Evolutionary conservation across 1,140 invertebrate species (phyloP), one percentile per base, ranked within the genome.

Genomic region (Pseudomyrmex concolor): DNA sequence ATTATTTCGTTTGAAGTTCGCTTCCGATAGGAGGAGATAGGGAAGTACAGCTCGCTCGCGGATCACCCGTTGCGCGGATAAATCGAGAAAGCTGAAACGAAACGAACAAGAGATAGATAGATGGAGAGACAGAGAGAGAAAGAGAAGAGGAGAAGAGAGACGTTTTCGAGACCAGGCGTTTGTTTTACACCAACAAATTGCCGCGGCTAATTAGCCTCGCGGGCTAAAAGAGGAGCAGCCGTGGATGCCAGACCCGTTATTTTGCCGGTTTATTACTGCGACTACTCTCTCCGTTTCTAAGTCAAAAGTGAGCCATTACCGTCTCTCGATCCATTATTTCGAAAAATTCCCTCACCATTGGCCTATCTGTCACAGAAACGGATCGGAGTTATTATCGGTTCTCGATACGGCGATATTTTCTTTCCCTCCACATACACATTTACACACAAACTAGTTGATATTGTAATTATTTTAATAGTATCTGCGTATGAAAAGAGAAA

Each of bases 1-100:
- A 94, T 94, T 94, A 94, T 94, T 94, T 93, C 91, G 93, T 94
- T 94, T 94, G 92, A 94, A 93, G 92, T 94, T 90, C 60, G 87
- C 73, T 66, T 55, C 19, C 55, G 55, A 86, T 67, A 73, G 62
- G 25, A 15, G 15, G 25, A 55, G 70, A 88, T 84, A 86, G 89
- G 84, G 64, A 80, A 85, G 78, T 87, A 74, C 86, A 63, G 63
- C 13, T 64, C 51, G 64, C 67, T 83, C 83, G 70, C 84, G 67
- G 83, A 68, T 68, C 66, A 50, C 17, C 19, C 66, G 48, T 83
- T 15, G 62, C 51, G 48, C 86, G 83, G 78, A 87, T 87, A 87
- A 87, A 87, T 87, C 72, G 86, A 87, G 84, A 91, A 91, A 92
- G 86, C 84, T 88, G 88, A 90, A 82, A 54, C 77, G 74, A 88